Evolutionary conservation across 2,113 vertebrate species (phyloP).

Genomic region (Entosphenus tridentatus): DNA sequence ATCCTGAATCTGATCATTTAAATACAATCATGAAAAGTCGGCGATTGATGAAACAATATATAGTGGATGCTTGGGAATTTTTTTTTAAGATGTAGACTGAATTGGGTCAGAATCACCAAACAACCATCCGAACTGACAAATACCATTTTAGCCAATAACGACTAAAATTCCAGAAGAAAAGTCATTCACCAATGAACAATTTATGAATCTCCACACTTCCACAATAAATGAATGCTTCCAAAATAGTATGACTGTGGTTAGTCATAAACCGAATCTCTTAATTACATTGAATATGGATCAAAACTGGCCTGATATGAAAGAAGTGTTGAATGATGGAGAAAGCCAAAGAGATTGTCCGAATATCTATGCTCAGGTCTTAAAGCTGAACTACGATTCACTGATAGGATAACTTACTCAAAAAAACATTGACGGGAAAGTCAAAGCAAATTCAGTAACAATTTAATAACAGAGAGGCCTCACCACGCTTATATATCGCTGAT

Average conservation of each 20-base stretch:
- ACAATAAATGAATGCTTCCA: background rate
- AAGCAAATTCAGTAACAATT: too few species aligned
- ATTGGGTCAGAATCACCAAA: background rate
- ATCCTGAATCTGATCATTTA: background rate
- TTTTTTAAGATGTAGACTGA: background rate
- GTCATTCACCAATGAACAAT: background rate
- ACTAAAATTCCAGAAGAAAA: background rate
- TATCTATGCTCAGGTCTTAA: too few species aligned
- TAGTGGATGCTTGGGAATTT: slow-evolving; percentile 1
- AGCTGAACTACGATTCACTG: too few species aligned
- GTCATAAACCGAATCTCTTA: too few species aligned
- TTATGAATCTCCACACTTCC: background rate
- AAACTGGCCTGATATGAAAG: too few species aligned
- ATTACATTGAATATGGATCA: too few species aligned
- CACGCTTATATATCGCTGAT: too few species aligned
- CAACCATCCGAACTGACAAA: background rate
- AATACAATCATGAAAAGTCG: background rate
- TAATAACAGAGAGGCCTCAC: too few species aligned
- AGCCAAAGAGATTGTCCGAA: too few species aligned
- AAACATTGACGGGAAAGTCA: too few species aligned
- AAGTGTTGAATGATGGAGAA: too few species aligned
- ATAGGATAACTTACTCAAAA: too few species aligned
- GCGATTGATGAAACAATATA: background rate
- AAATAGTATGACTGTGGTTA: background rate
- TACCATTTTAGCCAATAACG: background rate